A percentile compares a stretch with the other conserved stretches of the same genome.
These are phyloP conservation scores for Corythornis leucogaster DNA, from an alignment of 2,797 vertebrate genomes.

Conservation along the genomic window DNA sequence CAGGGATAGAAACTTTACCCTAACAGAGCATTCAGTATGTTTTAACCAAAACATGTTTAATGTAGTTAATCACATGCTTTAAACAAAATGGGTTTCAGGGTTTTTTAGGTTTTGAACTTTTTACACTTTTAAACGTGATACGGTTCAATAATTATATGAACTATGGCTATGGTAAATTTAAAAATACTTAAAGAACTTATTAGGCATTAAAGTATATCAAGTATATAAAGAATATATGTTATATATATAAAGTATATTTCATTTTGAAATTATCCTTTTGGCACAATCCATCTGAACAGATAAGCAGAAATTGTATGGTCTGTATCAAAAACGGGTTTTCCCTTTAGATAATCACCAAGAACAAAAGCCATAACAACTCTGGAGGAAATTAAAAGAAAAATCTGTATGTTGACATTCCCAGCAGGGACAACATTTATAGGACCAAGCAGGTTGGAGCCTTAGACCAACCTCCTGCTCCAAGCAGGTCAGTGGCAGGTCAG, in stretches of 20 bases:
- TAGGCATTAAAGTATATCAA: neutral
- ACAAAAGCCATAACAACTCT: neutral
- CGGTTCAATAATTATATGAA: neutral
- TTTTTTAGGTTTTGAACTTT: neutral
- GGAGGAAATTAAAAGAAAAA: neutral
- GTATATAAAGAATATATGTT: conserved; percentile 12
- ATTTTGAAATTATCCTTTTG: neutral
- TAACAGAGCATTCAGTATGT: neutral
- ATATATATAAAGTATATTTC: neutral
- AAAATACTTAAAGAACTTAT: neutral
- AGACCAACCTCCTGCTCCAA: neutral
- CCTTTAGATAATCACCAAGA: neutral
- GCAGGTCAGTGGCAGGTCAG: neutral
- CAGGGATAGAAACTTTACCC: neutral
- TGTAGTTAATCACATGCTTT: neutral
- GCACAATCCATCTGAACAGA: neutral
- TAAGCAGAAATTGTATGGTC: neutral
- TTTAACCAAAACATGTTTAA: neutral
- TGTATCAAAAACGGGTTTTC: neutral
- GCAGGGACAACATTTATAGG: neutral
- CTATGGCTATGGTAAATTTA: neutral
- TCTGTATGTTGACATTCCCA: neutral
- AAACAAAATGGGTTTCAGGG: neutral
- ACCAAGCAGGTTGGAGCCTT: neutral
- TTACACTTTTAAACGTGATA: neutral